phyloP scores from a whole-genome alignment of 92 coral and sea anemone genomes.

The Desmophyllum pertusum region DNA sequence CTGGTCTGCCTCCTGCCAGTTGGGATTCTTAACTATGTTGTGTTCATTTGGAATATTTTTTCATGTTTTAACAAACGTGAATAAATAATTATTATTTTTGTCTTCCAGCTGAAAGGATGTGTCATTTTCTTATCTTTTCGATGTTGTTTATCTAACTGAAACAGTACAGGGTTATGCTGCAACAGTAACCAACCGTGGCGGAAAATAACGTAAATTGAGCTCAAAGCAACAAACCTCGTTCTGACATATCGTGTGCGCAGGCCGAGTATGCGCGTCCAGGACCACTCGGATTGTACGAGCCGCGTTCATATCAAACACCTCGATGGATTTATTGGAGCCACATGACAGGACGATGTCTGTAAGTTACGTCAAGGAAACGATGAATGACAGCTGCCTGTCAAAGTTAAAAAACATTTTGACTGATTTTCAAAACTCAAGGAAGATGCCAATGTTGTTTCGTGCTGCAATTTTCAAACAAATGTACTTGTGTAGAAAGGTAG shows the following conservation, averaged over 20 bases:
- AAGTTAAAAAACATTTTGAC: neutral
- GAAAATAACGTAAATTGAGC: neutral
- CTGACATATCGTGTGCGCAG: conserved; percentile 82
- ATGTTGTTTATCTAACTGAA: neutral
- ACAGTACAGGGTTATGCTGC: neutral
- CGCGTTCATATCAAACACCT: conserved; percentile 93
- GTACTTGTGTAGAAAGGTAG: too few species aligned
- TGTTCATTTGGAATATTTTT: too few species aligned
- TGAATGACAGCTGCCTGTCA: neutral
- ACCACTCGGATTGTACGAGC: conserved; percentile 81
- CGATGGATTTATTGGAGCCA: conserved; percentile 92
- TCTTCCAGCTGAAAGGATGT: neutral
- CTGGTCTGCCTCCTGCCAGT: neutral
- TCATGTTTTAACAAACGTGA: neutral
- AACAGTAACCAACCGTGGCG: neutral
- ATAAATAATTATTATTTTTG: too few species aligned
- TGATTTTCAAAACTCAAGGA: too few species aligned
- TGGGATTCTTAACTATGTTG: neutral
- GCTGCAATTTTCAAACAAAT: too few species aligned
- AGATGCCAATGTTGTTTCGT: too few species aligned
- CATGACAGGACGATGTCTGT: conserved; percentile 91
- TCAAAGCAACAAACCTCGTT: conserved; percentile 69
- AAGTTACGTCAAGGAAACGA: conserved; percentile 37
- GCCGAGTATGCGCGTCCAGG: conserved; percentile 89
- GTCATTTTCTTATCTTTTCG: neutral